Evolutionary conservation across 92 coral and sea anemone genomes (phyloP).

Genomic region (Porites lobata): DNA sequence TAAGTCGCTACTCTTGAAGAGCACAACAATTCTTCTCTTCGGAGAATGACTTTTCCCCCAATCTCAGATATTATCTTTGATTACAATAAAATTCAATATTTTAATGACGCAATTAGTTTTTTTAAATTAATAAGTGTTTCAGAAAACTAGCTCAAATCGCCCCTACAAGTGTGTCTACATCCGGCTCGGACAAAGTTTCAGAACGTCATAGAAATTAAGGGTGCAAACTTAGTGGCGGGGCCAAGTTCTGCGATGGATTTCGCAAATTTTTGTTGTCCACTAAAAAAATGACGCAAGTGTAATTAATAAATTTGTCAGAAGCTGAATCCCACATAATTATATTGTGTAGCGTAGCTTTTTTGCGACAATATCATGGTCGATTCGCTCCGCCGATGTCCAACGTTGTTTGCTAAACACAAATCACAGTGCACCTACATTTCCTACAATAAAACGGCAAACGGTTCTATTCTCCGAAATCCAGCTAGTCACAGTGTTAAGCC

Average conservation of each 20-base stretch:
- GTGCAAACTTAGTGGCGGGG: no score
- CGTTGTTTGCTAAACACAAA: not conserved
- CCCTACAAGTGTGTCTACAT: not conserved
- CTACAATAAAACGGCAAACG: not conserved
- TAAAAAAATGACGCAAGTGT: no score
- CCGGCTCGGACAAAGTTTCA: no score
- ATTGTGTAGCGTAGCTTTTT: not conserved
- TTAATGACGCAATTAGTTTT: constrained; percentile 16
- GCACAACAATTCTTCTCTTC: not conserved
- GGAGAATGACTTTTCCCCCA: not conserved
- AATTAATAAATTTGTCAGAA: no score
- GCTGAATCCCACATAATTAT: no score
- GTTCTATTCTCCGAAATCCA: not conserved
- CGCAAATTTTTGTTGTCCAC: no score
- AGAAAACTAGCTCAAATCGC: not conserved
- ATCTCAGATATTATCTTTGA: constrained; percentile 1
- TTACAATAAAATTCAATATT: not conserved
- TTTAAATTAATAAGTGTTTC: constrained; percentile 12
- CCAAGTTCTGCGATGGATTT: no score
- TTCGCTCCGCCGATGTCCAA: not conserved
- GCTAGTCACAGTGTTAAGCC: not conserved
- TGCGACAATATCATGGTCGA: not conserved
- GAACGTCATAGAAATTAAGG: no score
- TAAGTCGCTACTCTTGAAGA: not conserved
- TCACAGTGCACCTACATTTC: not conserved